Evolutionary conservation across 1,140 invertebrate species (phyloP).

Genomic region (Tenebrio molitor): DNA sequence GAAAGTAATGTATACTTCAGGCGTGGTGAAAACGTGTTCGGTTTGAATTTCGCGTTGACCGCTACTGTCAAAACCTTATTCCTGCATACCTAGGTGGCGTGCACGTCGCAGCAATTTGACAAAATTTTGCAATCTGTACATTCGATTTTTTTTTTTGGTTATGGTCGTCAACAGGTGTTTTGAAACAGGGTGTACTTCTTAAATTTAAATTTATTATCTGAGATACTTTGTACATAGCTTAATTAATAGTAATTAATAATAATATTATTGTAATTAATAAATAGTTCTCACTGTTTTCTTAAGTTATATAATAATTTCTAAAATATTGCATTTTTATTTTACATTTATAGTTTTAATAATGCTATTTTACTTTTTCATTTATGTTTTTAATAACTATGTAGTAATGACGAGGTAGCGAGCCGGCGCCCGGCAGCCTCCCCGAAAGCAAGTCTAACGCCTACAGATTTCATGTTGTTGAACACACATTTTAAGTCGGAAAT

Average conservation of each 20-base stretch:
- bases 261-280: constrained; percentile 51
- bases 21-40: no score
- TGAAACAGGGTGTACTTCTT: constrained; percentile 1
- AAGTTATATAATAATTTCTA: constrained; percentile 47
- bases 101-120: no score
- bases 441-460: constrained; percentile 29
- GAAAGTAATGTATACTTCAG: no score
- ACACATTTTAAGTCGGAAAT: constrained; percentile 43
- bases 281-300: constrained; percentile 57
- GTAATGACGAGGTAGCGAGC: constrained; percentile 18
- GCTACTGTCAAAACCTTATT: no score
- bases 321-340: constrained; percentile 53
- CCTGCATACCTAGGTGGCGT: no score
- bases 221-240: constrained; percentile 58
- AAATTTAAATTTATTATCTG: constrained; percentile 52
- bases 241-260: constrained; percentile 49
- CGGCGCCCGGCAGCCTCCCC: background rate
- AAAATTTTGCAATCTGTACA: no score
- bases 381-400: constrained; percentile 42
- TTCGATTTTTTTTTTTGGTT: no score
- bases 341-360: constrained; percentile 26
- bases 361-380: constrained; percentile 41
- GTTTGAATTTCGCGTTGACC: no score
- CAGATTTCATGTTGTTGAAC: constrained; percentile 38
- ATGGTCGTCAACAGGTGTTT: no score